A percentile compares a stretch with the other conserved stretches of the same genome.
Conservation (phyloP, 2,888 invertebrate species). For the Leptothorax acervorum region DNA sequence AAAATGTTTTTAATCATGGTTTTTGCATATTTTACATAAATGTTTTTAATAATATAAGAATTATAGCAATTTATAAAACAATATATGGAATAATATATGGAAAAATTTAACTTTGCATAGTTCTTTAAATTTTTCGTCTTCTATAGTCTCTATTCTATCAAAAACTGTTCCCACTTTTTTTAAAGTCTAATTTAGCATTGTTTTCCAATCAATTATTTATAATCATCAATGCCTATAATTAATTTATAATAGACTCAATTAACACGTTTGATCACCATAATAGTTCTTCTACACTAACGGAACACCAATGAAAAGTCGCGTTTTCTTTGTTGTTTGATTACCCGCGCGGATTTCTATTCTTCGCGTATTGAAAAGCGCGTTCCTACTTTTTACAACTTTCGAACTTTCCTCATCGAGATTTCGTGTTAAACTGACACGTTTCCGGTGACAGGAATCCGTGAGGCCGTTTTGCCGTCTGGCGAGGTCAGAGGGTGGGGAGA, state of each 20-base stretch:
- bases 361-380: slow-evolving; percentile 1
- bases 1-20: neutral
- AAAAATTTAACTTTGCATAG: neutral
- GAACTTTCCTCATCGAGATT: slow-evolving; percentile 81
- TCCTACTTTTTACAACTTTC: slow-evolving; percentile 56
- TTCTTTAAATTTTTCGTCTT: neutral
- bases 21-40: neutral
- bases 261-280: slow-evolving; percentile 8
- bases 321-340: neutral
- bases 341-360: neutral
- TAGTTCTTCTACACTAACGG: slow-evolving; percentile 14
- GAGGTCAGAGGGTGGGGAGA: slow-evolving; percentile 80
- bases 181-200: neutral
- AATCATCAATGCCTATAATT: neutral
- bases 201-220: neutral
- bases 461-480: slow-evolving; percentile 77
- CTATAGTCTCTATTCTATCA: neutral
- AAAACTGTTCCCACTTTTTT: neutral
- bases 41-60: neutral
- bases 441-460: slow-evolving; percentile 82
- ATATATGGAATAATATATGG: neutral
- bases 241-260: neutral
- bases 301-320: slow-evolving; percentile 33
- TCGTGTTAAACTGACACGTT: slow-evolving; percentile 83
- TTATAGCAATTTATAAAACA: neutral